A percentile compares a stretch with the other conserved stretches of the same genome.
phyloP scores from a whole-genome alignment of 2,797 vertebrate genomes.

The Lepus oiostolus region DNA sequence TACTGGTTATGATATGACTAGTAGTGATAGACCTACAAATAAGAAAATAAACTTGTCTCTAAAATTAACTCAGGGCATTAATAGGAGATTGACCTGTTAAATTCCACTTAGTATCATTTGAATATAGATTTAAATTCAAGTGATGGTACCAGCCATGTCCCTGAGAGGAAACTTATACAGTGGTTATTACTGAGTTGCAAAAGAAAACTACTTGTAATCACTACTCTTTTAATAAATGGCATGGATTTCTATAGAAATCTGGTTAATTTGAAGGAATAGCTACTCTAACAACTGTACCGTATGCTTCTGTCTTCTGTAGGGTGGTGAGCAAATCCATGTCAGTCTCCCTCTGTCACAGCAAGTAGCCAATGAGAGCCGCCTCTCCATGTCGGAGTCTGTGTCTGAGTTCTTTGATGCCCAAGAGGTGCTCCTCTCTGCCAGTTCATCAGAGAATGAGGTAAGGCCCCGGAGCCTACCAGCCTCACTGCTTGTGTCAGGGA shows the following conservation, averaged over 20 bases:
- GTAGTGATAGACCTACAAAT: not conserved
- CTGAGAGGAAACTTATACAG: not conserved
- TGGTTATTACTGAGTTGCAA: not conserved
- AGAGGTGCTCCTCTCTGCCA: constrained; percentile 98
- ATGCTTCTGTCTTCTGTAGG: constrained; percentile 87
- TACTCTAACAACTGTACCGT: constrained; percentile 35
- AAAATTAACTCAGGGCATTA: not conserved
- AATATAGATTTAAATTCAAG: constrained; percentile 33
- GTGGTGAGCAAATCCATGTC: constrained; percentile 93
- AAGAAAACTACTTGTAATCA: constrained; percentile 19
- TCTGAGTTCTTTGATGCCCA: constrained; percentile 99
- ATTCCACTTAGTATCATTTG: not conserved
- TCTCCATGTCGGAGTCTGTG: constrained; percentile 99
- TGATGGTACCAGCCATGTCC: not conserved
- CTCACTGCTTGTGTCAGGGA: not conserved
- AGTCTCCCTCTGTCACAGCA: constrained; percentile 97
- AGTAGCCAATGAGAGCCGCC: constrained; percentile 97
- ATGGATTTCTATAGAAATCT: constrained; percentile 44
- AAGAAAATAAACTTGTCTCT: constrained; percentile 26
- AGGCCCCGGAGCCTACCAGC: not conserved
- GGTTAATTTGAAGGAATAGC: not conserved
- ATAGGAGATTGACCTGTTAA: not conserved
- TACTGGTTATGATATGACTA: not conserved
- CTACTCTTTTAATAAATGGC: not conserved
- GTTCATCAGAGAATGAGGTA: constrained; percentile 99